A percentile compares a stretch with the other conserved stretches of the same genome.
Conservation (phyloP, 1,140 invertebrate species). For the Bathynomus jamesi region DNA sequence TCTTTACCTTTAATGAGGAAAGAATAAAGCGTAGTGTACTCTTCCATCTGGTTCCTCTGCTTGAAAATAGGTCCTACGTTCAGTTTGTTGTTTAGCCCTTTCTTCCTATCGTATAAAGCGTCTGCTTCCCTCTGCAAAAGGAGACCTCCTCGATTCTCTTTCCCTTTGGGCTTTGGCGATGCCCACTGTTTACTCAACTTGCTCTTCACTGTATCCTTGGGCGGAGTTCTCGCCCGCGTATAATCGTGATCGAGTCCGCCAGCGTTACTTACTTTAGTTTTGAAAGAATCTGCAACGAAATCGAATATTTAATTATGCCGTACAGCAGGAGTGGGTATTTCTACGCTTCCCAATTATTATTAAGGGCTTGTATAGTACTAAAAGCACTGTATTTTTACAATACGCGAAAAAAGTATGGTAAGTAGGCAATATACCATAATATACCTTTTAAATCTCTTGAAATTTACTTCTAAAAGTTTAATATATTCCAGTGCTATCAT, state of each 20-base stretch:
- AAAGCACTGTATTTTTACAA: too few species aligned
- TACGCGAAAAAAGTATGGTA: too few species aligned
- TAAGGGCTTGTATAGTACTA: too few species aligned
- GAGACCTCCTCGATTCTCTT: slow-evolving; percentile 22
- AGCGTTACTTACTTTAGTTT: not conserved
- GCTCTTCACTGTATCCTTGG: not conserved
- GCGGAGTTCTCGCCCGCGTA: slow-evolving; percentile 20
- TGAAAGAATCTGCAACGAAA: too few species aligned
- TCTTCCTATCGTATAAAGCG: slow-evolving; percentile 14
- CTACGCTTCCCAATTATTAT: too few species aligned
- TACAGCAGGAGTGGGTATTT: too few species aligned
- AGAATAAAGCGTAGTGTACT: slow-evolving; percentile 31
- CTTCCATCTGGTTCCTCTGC: slow-evolving; percentile 29
- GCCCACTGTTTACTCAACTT: slow-evolving; percentile 3
- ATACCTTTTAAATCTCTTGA: too few species aligned
- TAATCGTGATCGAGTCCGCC: slow-evolving; percentile 32
- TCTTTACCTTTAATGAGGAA: slow-evolving; percentile 29
- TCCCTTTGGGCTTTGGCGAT: slow-evolving; percentile 24
- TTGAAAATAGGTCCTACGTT: slow-evolving; percentile 3
- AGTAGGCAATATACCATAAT: too few species aligned
- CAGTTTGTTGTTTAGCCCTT: not conserved
- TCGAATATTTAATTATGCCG: too few species aligned
- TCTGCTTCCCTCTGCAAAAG: slow-evolving; percentile 5
- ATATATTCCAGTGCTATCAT: too few species aligned
- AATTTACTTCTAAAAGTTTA: too few species aligned